Base-by-base conservation (phyloP, 2,888 invertebrate genomes). In the Actias luna region DNA sequence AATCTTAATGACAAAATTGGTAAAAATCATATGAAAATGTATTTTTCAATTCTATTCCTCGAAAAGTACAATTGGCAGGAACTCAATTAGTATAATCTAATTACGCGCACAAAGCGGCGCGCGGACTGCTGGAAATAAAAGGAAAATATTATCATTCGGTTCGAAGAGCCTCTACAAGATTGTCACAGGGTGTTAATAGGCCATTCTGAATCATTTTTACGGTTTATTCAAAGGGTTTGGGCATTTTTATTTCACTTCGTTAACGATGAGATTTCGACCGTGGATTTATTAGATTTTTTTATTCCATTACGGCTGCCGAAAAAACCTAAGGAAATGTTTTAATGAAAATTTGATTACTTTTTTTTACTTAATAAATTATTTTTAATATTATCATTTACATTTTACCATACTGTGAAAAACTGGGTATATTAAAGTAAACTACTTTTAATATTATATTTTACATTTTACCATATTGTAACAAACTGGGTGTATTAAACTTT, bases 181-280 rank as follows among this genome's bases (percentile, higher is more conserved):
- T 87, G 86, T 88, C 87, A 82, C 77, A 71, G 81, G 79, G 84
- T 83, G 85, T 84, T 89, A 89, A 89, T 87, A 87, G 87, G 82
- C 88, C 82, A 85, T 87, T 85, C 82, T 77, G 77, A 78, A 76
- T 80, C 83, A 84, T 85, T 89, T 87, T 78, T 80, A 82, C 83
- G 77, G 85, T 85, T 86, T 87, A 85, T 87, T 84, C 80, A 88
- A 87, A 84, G 84, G 85, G 83, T 83, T 88, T 52, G 84, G 80
- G 81, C 82, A 83, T 78, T 86, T 88, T 87, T 87, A 85, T 88
- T 64, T 85, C 84, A 82, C 84, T 87, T 88, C 87, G 87, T 88
- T 89, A 87, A 80, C 85, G 76, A 80, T 74, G 77, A 77, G 78
- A 83, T 78, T 79, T 77, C 79, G 77, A 75, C 74, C 76, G 76